Evolutionary conservation across 1,140 invertebrate genomes (phyloP), one percentile per base, ranked within the genome.

Genomic region (Drosophila leontia): DNA sequence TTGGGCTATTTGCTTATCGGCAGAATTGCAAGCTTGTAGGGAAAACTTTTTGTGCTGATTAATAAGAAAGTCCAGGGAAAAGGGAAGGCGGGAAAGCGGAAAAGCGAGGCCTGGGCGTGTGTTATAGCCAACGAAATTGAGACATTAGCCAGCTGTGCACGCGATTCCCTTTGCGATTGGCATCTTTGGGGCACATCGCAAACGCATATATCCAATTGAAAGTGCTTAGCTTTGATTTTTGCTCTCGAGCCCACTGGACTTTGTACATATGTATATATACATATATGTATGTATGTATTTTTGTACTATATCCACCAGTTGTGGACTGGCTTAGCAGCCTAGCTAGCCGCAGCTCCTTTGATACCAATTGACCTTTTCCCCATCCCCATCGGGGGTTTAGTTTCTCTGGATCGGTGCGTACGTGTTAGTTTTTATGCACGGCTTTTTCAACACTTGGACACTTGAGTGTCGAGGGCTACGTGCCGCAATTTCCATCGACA

Each of bases 151-250:
- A 90, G 85, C 80, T 74, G 72, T 34, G 58, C 60, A 75, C 67
- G 62, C 68, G 75, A 59, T 35, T 42, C 55, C 45, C 58, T 48
- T 8, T 13, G 58, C 41, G 41, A 76, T 75, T 47, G 55, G 44
- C 63, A 48, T 74, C 51, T 53, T 50, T 63, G 41, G 44, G 75
- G 74, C 88, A 90, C 88, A 88, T 88, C 86, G 81, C 74, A 91
- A 91, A 91, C 87, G 80, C 84, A 91, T 91, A 91, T 91, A 91
- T 91, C 88, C 84, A 91, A 91, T 91, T 91, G 81, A 79, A 85
- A 85, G 85, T 84, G 84, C 81, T 91, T 90, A 88, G 85, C 84
- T 91, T 85, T 91, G 88, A 91, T 91, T 91, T 91, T 88, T 78
- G 84, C 63, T 61, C 42, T 69, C 47, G 59, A 69, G 60, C 68